These are phyloP conservation scores for Orientallactaga bullata DNA, from an alignment of 2,113 vertebrate species.

Conservation along the genomic window DNA sequence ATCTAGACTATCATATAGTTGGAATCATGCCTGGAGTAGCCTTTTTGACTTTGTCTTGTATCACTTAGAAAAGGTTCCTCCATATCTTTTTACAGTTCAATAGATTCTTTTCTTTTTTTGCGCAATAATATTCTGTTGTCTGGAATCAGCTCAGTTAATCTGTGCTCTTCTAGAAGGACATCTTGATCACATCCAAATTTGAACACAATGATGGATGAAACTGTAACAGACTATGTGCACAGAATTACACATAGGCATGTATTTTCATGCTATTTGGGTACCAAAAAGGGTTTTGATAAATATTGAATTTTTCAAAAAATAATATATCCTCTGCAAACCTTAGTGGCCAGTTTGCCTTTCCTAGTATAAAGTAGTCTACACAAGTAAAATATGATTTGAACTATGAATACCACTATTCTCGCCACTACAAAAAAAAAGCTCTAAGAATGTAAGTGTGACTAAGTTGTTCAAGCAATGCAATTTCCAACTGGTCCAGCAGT, in stretches of 20 bases:
- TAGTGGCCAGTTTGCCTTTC: neutral
- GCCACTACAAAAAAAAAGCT: neutral
- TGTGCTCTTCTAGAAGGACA: neutral
- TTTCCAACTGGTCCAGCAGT: accelerated
- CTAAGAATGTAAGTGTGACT: neutral
- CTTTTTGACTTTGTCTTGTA: neutral
- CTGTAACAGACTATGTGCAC: neutral
- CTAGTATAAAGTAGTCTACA: neutral
- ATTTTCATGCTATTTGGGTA: neutral
- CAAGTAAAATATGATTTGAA: neutral
- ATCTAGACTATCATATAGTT: neutral
- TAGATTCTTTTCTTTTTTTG: neutral
- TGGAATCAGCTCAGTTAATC: neutral
- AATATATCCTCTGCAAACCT: neutral
- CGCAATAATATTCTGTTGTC: neutral
- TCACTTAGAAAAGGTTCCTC: neutral
- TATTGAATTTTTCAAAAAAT: neutral
- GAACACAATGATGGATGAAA: neutral
- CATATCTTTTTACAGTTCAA: neutral
- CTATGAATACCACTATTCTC: neutral
- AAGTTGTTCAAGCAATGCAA: neutral
- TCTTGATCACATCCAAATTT: neutral
- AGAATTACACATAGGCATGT: neutral
- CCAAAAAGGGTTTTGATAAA: neutral
- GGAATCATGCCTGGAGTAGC: neutral